These are phyloP conservation scores for Rostratula benghalensis DNA, from an alignment of 2,113 vertebrate species.

Conservation along the genomic window DNA sequence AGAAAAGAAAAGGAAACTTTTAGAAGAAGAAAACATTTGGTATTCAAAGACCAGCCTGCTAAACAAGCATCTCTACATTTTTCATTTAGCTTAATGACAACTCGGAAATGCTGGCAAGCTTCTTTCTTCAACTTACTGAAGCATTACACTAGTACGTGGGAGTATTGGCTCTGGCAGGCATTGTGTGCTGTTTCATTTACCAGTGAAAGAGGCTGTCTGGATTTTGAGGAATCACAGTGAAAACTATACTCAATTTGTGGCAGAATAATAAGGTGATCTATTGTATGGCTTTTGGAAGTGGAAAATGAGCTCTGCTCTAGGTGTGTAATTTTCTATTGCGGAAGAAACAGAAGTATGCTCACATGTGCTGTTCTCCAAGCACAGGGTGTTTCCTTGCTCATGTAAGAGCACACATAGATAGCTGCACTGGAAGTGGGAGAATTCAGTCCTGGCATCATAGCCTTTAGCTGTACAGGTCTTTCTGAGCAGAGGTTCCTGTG, in stretches of 20 bases:
- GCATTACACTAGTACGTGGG: neutral
- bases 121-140: constrained; percentile 7
- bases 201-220: constrained; percentile 40
- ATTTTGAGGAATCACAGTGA: constrained; percentile 17
- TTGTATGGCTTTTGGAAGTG: constrained; percentile 49
- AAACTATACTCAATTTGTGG: constrained; percentile 24
- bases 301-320: constrained; percentile 27
- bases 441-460: neutral
- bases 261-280: constrained; percentile 45
- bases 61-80: neutral
- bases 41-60: neutral
- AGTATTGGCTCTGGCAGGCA: constrained; percentile 15
- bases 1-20: neutral
- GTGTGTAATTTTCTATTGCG: neutral
- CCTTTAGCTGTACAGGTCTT: neutral
- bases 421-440: neutral
- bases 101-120: neutral
- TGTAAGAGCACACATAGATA: neutral
- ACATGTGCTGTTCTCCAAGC: accelerated
- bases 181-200: constrained; percentile 34
- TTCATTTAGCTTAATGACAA: constrained; percentile 32
- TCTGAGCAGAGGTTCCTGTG: neutral
- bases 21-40: neutral
- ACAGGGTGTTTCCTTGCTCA: neutral
- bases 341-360: neutral